Evolutionary conservation across 2,113 vertebrate genomes (phyloP).

Genomic region (Grammomys dolichurus): DNA sequence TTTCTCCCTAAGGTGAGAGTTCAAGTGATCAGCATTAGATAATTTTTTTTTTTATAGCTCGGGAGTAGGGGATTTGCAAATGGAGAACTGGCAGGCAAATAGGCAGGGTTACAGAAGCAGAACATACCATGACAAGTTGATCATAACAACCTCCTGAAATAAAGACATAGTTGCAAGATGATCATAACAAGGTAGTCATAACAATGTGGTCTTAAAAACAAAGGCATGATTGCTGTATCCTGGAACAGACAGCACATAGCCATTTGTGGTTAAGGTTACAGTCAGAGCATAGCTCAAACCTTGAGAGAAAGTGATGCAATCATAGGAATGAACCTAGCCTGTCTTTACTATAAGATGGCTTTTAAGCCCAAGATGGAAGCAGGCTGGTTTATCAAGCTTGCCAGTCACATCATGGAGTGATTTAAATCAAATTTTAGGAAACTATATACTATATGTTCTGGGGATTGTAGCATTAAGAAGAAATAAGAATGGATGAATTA

Average conservation of each 20-base stretch:
- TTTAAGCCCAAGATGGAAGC: not conserved
- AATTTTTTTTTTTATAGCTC: not conserved
- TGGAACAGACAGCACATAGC: not conserved
- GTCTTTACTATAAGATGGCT: not conserved
- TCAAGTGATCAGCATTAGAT: not conserved
- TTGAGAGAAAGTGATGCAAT: not conserved
- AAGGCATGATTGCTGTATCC: not conserved
- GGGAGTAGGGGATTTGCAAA: not conserved
- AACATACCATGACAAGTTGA: not conserved
- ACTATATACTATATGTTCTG: not conserved
- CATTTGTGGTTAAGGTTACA: not conserved
- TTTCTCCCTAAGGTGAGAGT: too few species aligned
- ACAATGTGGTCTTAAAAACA: not conserved
- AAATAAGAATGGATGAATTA: conserved; percentile 18
- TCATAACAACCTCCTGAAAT: not conserved
- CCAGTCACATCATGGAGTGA: not conserved
- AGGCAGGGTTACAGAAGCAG: not conserved
- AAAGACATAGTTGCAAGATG: not conserved
- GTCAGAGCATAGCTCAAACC: not conserved
- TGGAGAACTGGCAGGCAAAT: not conserved
- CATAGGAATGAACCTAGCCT: not conserved
- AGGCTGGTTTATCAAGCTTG: not conserved
- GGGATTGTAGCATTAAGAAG: not conserved
- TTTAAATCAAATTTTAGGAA: conserved; percentile 19
- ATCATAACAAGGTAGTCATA: not conserved